Percentiles rank a stretch among this genome's conserved stretches.
These are phyloP conservation scores for Chaetodon auriga DNA, from an alignment of 2,113 vertebrate species.

Conservation along the genomic window DNA sequence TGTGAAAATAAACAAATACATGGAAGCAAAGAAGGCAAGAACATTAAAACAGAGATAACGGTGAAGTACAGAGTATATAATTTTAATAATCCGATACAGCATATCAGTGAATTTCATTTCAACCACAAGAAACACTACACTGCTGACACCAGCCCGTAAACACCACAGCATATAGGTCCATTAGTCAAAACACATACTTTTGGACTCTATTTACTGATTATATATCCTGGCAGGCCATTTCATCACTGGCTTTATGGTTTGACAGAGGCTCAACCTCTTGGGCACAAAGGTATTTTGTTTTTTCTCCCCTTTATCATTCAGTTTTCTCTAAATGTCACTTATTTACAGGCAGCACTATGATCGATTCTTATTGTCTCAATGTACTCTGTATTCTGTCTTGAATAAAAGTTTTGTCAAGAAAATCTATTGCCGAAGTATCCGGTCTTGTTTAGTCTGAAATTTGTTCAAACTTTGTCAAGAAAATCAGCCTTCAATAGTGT, in stretches of 20 bases:
- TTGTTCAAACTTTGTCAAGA: background rate
- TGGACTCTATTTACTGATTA: background rate
- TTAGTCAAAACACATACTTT: background rate
- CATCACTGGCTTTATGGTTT: background rate
- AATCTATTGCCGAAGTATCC: background rate
- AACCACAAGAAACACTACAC: background rate
- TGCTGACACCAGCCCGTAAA: background rate
- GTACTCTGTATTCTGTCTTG: no score
- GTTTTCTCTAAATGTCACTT: background rate
- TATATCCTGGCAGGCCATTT: background rate
- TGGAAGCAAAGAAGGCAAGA: background rate
- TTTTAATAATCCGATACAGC: background rate
- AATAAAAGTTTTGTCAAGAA: background rate
- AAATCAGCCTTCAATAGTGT: background rate
- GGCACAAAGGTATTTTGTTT: background rate
- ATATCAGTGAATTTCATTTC: background rate
- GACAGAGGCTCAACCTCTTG: background rate
- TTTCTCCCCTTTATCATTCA: background rate
- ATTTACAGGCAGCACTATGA: background rate
- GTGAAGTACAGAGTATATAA: background rate
- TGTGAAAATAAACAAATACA: background rate
- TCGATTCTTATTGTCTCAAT: background rate
- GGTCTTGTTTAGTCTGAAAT: background rate
- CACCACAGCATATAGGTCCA: background rate
- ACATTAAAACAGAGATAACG: background rate